Evolutionary conservation across 2,113 vertebrate genomes (phyloP), one percentile per base, ranked within the genome.

Genomic region (Centropus unirufus): DNA sequence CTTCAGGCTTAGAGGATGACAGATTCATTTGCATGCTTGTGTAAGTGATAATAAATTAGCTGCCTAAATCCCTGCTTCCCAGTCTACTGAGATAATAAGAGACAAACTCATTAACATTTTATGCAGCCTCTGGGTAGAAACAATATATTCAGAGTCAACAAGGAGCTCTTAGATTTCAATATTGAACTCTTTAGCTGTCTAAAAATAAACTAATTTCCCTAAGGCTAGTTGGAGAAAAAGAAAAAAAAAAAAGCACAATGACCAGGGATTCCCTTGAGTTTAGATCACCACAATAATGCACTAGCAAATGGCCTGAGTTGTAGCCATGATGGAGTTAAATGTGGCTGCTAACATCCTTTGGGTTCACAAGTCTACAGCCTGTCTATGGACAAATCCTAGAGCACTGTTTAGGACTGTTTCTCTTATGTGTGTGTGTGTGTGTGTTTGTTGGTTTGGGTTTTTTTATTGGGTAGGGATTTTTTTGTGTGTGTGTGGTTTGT

Each of bases 31-130:
- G 34, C 87, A 92, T 63, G 39, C 34, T 77, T 6, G 26, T 75
- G 34, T 61, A 90, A 92, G 59, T 42, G 78, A 63, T 91, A 91
- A 92, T 63, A 82, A 96, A 91, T 92, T 94, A 94, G 21, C 57
- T 92, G 52, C 52, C 59, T 77, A 89, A 93, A 83, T 76, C 52
- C n/a, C 39, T 55, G 11, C 42, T 83, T 95, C 67, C 63, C 64
- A 44, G 40, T 77, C 73, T 79, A 55, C 29, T 59, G 83, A 82
- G 79, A 88, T 94, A 90, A 63, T 23, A 54, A 64, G 30, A 92
- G n/a, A 81, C 21, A 30, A 11, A 5, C 17, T 96, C 29, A 91
- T 95, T 96, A 95, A 83, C 24, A 76, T 79, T 95, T 96, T 62
- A 61, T 81, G 49, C 12, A 72, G 72, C 64, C 80, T 81, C 49